Evolutionary conservation across 2,797 vertebrate species (phyloP).

Genomic region (Fratercula arctica): DNA sequence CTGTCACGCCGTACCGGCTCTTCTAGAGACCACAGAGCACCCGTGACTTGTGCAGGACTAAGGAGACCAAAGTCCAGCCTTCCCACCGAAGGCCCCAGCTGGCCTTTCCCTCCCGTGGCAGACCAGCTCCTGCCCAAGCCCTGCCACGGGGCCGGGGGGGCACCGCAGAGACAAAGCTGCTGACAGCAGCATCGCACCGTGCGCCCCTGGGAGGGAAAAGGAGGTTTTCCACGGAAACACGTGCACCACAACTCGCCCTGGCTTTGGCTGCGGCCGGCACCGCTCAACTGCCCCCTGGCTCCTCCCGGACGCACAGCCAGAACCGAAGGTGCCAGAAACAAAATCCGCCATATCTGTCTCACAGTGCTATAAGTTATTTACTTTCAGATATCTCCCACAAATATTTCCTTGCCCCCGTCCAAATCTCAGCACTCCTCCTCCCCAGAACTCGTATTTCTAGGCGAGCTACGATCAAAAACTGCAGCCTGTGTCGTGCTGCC

Average conservation of each 20-base stretch:
- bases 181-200: neutral
- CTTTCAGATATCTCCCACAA: neutral
- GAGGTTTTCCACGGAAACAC: neutral
- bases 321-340: neutral
- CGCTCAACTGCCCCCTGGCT: rapidly evolving
- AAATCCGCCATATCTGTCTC: neutral
- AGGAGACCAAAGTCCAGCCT: neutral
- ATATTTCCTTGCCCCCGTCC: neutral
- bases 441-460: neutral
- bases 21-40: neutral
- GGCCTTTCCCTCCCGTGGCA: neutral
- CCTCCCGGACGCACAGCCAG: rapidly evolving
- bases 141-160: neutral
- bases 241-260: rapidly evolving
- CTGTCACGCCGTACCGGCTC: rapidly evolving
- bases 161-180: rapidly evolving
- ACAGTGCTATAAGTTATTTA: neutral
- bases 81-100: neutral
- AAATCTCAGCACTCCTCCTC: neutral
- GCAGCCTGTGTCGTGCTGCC: neutral
- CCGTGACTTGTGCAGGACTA: rapidly evolving
- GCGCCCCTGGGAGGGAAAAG: neutral
- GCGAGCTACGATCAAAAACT: neutral
- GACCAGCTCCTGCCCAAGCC: neutral
- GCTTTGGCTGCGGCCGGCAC: rapidly evolving